Evolutionary conservation across 2,888 invertebrate genomes (phyloP), one percentile per base, ranked within the genome.

Genomic region (Drosophila birchii): DNA sequence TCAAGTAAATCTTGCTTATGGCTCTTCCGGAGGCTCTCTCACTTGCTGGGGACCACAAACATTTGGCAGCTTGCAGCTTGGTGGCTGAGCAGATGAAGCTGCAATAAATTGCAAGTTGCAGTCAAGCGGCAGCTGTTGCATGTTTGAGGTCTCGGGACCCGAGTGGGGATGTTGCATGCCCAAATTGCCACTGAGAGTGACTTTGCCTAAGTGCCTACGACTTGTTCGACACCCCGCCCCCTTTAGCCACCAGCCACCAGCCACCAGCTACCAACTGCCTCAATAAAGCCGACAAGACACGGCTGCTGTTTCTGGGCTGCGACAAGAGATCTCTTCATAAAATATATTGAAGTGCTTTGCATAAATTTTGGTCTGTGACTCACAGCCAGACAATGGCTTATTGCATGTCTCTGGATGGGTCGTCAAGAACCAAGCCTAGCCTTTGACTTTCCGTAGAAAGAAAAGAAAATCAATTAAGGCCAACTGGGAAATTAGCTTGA

Each of bases 101-200:
- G 75, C 88, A 81, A 88, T 84, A 88, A 84, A 84, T 88, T 88
- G 84, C 89, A 81, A 79, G 81, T 70, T 79, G 89, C 85, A 82
- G 54, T 41, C 72, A n/a, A 51, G 68, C 38, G 58, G 81, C 81
- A 81, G 80, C 70, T 88, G 88, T 86, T 86, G 84, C 84, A 83
- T 80, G 67, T 70, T 76, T 73, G 76, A 58, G 72, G 74, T 70
- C 57, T 58, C 53, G 55, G 34, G 20, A 9, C 14, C 5, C 20
- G 3, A 18, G 53, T 69, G 75, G 72, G 58, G 78, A 55, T 45
- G 55, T 55, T 72, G 49, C 80, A 20, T 32, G 45, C 34, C 64
- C 64, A 78, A 78, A 83, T 76, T 81, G 78, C 83, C 73, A 71
- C 73, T 68, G 66, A 61, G 54, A 78, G 78, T 69, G 78, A 64